Evolutionary conservation across 2,113 vertebrate species (phyloP).

Genomic region (Notarius lentiginosus): DNA sequence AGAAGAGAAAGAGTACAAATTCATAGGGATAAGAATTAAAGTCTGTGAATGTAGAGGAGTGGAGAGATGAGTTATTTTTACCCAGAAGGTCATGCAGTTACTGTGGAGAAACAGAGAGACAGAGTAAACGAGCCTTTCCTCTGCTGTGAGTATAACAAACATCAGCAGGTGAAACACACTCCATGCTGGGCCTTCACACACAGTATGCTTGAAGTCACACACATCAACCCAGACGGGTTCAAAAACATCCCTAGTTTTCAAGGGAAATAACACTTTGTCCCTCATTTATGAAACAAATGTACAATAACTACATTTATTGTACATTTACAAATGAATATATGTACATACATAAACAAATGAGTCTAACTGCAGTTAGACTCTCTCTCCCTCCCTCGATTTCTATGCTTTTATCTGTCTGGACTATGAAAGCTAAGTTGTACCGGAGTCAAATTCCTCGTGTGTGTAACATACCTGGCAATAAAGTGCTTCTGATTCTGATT

Average conservation of each 20-base stretch:
- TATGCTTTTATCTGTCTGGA: no score
- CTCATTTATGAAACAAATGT: no score
- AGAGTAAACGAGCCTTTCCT: background rate
- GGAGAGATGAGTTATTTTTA: background rate
- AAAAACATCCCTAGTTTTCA: background rate
- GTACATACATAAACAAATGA: no score
- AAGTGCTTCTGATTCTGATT: no score
- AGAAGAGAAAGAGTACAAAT: background rate
- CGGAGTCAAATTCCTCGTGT: no score
- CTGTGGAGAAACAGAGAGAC: background rate
- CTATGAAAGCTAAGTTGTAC: no score
- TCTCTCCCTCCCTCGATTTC: no score
- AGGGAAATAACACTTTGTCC: background rate
- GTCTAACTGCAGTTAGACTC: no score
- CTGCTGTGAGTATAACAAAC: constrained; percentile 26
- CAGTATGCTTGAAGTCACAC: background rate
- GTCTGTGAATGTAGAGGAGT: background rate
- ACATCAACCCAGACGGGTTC: background rate
- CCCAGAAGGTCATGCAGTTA: background rate
- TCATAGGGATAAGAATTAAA: background rate
- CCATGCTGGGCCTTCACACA: constrained; percentile 9
- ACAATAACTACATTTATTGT: no score
- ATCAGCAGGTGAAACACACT: constrained; percentile 15
- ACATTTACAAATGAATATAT: no score
- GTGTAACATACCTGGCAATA: no score